A percentile compares a stretch with the other conserved stretches of the same genome.
Conservation (phyloP, 2,888 invertebrate species). For the Mythimna pallens region DNA sequence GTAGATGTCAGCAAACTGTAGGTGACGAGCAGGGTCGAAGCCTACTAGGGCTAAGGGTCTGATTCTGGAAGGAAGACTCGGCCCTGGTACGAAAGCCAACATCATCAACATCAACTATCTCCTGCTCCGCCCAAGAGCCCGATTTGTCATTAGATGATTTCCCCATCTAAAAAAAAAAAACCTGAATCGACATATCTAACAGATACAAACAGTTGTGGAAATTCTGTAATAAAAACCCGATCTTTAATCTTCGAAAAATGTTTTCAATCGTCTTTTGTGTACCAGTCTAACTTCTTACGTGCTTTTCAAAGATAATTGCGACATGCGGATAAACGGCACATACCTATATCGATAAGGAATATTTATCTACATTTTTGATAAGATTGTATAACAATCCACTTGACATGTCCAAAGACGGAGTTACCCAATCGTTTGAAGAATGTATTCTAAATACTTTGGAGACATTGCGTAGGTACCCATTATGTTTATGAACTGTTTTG, state of each 20-base stretch:
- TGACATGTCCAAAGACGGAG: conserved; percentile 52
- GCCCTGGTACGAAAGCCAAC: no score
- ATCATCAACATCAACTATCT: no score
- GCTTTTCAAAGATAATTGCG: conserved; percentile 45
- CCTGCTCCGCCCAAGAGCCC: no score
- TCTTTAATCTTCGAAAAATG: conserved; percentile 2
- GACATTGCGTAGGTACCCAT: not conserved
- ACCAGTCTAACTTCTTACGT: conserved; percentile 15
- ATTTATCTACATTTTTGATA: conserved; percentile 57
- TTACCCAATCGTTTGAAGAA: conserved; percentile 59
- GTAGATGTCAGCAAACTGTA: no score
- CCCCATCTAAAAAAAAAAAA: no score
- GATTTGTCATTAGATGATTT: no score
- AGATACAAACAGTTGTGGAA: not conserved
- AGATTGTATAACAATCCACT: conserved; percentile 63
- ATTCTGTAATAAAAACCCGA: not conserved
- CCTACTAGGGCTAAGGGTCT: no score
- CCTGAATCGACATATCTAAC: not conserved
- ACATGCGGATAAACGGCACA: conserved; percentile 37
- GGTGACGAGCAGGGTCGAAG: no score
- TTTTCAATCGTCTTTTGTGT: conserved; percentile 4
- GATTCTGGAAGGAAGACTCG: no score
- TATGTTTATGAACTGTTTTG: no score
- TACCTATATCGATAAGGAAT: conserved; percentile 49
- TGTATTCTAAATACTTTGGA: conserved; percentile 12